A percentile compares a stretch with the other conserved stretches of the same genome.
phyloP scores from a whole-genome alignment of 2,888 invertebrate genomes.

The Archips crataeganus region DNA sequence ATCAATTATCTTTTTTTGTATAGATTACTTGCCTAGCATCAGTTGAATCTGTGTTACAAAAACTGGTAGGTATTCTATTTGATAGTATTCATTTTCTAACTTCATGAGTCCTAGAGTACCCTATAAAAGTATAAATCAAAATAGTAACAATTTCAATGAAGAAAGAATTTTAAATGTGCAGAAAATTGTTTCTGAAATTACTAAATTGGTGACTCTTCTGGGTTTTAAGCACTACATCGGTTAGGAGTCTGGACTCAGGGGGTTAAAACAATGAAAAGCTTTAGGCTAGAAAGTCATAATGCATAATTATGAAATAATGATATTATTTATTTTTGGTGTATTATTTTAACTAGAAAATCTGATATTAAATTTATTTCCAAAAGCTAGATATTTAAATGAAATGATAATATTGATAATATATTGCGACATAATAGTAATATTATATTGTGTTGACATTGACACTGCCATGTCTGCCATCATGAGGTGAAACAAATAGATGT shows the following conservation, averaged over 20 bases:
- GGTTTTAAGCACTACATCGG: too few relatives aligned
- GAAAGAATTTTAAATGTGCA: too few relatives aligned
- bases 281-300: background rate
- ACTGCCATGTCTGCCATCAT: background rate
- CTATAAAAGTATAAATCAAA: too few relatives aligned
- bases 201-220: too few relatives aligned
- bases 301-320: conserved; percentile 7
- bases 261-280: background rate
- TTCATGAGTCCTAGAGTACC: too few relatives aligned
- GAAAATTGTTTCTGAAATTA: too few relatives aligned
- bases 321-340: conserved; percentile 25
- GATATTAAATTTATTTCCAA: conserved; percentile 5
- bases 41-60: conserved; percentile 5
- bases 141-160: too few relatives aligned
- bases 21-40: background rate
- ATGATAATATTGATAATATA: background rate
- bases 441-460: background rate
- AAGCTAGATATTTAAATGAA: background rate
- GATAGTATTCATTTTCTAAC: conserved; percentile 11
- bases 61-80: conserved; percentile 4
- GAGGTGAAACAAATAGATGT: background rate
- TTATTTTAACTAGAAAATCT: conserved; percentile 14
- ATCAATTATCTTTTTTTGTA: conserved; percentile 15
- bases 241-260: too few relatives aligned
- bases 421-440: background rate